Evolutionary conservation across 2,113 vertebrate species (phyloP).

Genomic region (Tragelaphus imberbis): DNA sequence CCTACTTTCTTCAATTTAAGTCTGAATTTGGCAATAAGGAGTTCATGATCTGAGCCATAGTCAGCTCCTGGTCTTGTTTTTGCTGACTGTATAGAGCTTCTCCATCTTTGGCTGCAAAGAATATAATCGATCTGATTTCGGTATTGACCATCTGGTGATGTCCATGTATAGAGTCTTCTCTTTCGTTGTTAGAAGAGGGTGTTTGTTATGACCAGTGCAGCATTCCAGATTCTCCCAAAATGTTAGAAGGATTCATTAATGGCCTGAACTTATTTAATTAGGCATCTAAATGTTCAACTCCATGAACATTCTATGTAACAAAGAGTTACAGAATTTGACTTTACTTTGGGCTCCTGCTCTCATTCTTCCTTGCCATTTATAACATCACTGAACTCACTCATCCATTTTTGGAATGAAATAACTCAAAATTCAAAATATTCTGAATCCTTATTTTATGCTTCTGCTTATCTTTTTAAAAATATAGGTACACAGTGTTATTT

Average conservation of each 20-base stretch:
- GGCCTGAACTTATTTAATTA: neutral
- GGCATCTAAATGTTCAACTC: neutral
- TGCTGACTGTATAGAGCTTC: no score
- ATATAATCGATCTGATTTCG: no score
- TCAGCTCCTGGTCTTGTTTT: no score
- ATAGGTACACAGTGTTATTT: neutral
- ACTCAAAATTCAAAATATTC: slow-evolving; percentile 30
- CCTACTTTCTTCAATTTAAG: no score
- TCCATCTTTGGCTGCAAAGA: no score
- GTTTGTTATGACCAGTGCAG: neutral
- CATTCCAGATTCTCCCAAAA: neutral
- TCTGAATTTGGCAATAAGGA: no score
- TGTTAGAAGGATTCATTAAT: neutral
- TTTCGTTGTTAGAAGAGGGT: no score
- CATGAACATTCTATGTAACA: neutral
- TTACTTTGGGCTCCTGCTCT: neutral
- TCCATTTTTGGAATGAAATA: neutral
- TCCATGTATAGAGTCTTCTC: no score
- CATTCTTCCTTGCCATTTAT: neutral
- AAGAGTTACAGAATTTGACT: neutral
- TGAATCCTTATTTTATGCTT: neutral
- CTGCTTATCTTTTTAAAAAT: neutral
- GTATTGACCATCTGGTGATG: no score
- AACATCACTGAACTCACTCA: neutral
- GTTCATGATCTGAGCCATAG: no score